Base-by-base conservation (phyloP, 2,888 invertebrate genomes). In the Lordiphosa andalusiaca region DNA sequence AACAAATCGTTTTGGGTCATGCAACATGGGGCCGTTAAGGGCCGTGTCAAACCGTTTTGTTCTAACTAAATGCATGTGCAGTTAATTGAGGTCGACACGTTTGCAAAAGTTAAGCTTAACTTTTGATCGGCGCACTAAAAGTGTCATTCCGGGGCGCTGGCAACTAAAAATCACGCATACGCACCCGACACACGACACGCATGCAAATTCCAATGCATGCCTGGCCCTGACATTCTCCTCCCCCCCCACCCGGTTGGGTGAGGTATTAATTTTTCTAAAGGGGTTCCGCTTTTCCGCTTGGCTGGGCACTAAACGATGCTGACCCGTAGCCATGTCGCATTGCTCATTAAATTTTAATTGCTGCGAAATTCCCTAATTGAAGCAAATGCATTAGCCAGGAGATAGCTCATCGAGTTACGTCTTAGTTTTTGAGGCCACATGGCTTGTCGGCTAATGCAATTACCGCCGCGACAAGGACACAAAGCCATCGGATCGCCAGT, bases 1-100 rank as follows among this genome's bases (percentile, higher is more conserved):
- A 64, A 75, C 77, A 77, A 85, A 85, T 84, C 56, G 85, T 62
- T 59, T 33, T 40, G 40, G 62, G 65, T 69, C 82, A 85, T 71
- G 82, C 82, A 67, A 84, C 47, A 54, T 39, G 13, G 13, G 21
- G 41, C 41, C 41, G 12, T 51, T 35, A 35, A 47, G n/a, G 36
- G 47, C 16, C 3, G 3, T 7, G 23, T 21, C 41, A 33, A 44
- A 40, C 10, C 44, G 10, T 33, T 44, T 16, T 33, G 16, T 44
- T 6, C 13, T 33, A 19, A 36, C n/a, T 36, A 35, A 47, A 21
- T 30, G 47, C 47, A 47, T 35, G 47, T 33, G 33, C n/a, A 33
- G 35, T 36, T 44, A 61, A 61, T 62, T 42, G 47, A 19, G 37
- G 41, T 51, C 50, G 51, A 52, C 57, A 57, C 37, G 58, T 40